Evolutionary conservation across 37 sponge, comb jelly and placozoan genomes (phyloP), one percentile per base, ranked within the genome.

Genomic region (Aphrocallistes beatrix): DNA sequence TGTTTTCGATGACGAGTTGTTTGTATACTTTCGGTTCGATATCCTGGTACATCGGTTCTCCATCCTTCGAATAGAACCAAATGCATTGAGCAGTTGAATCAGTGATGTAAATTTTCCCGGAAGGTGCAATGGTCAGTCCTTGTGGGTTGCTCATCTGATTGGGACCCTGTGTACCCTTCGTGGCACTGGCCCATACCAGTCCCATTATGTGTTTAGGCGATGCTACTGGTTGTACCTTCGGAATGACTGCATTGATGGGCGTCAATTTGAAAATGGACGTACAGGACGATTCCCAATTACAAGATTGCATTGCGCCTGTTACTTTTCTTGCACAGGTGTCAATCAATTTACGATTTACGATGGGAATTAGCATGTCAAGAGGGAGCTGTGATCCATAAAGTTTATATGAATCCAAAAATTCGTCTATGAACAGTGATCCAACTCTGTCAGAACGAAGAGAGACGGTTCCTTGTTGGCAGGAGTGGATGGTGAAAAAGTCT

Each of bases 31-130:
- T 60, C 3, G 75, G 75, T 25, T 28, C n/a, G 75, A 60, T 60
- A 28, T 60, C 75, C 75, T 60, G 75, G 75, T 60, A 60, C 75
- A 60, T 60, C 34, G 75, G 75, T 13, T 60, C 75, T 60, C 75
- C 75, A 60, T 60, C 75, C 10, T 19, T 60, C 32, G 75, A 60
- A 30, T 60, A 60, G 6, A 60, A 19, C 75, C 75, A 60, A 28
- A 60, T 60, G n/a, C 75, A 60, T 13, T 28, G 10, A 30, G 75
- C 10, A 28, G 34, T 30, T 13, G 75, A 60, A 13, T 60, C 75
- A 25, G 34, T 32, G 75, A 60, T 60, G 75, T 60, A 60, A 13
- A 60, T 60, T 30, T 60, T 19, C 8, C 75, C 75, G 75, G 10
- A 3, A 6, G 75, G 75, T 25, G 75, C n/a, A 1, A 13, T 60